A percentile compares a stretch with the other conserved stretches of the same genome.
Evolutionary conservation across 2,113 vertebrate genomes (phyloP).

Genomic region (Sturnira hondurensis): DNA sequence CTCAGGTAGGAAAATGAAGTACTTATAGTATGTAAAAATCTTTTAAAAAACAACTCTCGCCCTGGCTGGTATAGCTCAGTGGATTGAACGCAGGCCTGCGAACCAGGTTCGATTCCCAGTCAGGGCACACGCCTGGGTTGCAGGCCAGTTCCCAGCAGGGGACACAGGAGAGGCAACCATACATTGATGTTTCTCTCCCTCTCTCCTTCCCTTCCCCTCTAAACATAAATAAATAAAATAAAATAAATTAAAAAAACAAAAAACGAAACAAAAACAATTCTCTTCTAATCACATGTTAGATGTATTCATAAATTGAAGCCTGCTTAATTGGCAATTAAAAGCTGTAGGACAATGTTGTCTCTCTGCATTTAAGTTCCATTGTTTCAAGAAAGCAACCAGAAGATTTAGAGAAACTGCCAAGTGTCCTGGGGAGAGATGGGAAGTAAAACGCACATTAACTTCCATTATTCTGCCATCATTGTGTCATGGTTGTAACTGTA

Average conservation of each 20-base stretch:
- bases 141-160: too few relatives aligned
- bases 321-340: slow-evolving; percentile 65
- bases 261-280: not conserved
- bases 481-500: not conserved
- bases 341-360: slow-evolving; percentile 48
- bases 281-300: not conserved
- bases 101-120: too few relatives aligned
- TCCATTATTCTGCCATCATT: slow-evolving; percentile 41
- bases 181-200: too few relatives aligned
- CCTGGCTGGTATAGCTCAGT: too few relatives aligned
- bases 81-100: too few relatives aligned
- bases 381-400: slow-evolving; percentile 62
- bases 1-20: not conserved
- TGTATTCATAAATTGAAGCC: slow-evolving; percentile 57
- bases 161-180: too few relatives aligned
- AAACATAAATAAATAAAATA: too few relatives aligned
- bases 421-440: slow-evolving; percentile 52
- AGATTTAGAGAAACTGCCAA: slow-evolving; percentile 56
- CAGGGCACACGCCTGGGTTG: too few relatives aligned
- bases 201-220: too few relatives aligned
- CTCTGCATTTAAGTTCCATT: slow-evolving; percentile 64
- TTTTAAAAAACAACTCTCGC: too few relatives aligned
- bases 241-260: too few relatives aligned
- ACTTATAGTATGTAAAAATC: not conserved
- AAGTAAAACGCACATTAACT: slow-evolving; percentile 47